A percentile compares a stretch with the other conserved stretches of the same genome.
Conservation (phyloP, 1,140 invertebrate species). For the Chelonus insularis region DNA sequence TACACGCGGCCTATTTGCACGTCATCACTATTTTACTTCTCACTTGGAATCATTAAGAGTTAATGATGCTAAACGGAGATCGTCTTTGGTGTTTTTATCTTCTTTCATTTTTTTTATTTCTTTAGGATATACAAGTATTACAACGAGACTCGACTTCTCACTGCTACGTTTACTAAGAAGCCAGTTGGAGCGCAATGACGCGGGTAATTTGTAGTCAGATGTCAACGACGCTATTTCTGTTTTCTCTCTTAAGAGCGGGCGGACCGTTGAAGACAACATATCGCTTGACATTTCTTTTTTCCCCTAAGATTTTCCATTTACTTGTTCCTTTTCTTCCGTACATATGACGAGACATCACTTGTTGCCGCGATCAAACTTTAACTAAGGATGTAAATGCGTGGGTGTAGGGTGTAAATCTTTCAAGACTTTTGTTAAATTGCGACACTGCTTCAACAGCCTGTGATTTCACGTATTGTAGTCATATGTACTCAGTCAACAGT, state of each 20-base stretch:
- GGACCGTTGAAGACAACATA: not conserved
- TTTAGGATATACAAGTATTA: not conserved
- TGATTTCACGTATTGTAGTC: no score
- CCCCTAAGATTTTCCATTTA: constrained; percentile 12
- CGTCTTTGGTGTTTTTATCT: not conserved
- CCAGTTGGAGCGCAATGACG: constrained; percentile 49
- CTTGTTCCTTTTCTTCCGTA: constrained; percentile 5
- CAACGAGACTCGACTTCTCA: not conserved
- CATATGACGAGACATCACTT: no score
- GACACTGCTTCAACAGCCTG: no score
- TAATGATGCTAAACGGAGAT: not conserved
- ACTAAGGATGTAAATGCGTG: no score
- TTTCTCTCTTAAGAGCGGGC: constrained; percentile 40
- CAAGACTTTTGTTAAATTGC: no score
- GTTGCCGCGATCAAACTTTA: no score
- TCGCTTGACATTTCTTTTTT: constrained; percentile 33
- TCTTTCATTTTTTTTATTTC: not conserved
- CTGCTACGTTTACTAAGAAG: not conserved
- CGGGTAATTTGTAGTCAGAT: constrained; percentile 59
- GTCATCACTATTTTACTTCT: not conserved
- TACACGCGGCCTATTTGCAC: constrained; percentile 3
- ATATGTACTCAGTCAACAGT: no score
- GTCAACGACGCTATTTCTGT: constrained; percentile 58
- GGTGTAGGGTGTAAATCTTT: no score
- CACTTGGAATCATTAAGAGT: not conserved